Evolutionary conservation across 2,888 invertebrate genomes (phyloP).

Genomic region (Venusia cambrica): DNA sequence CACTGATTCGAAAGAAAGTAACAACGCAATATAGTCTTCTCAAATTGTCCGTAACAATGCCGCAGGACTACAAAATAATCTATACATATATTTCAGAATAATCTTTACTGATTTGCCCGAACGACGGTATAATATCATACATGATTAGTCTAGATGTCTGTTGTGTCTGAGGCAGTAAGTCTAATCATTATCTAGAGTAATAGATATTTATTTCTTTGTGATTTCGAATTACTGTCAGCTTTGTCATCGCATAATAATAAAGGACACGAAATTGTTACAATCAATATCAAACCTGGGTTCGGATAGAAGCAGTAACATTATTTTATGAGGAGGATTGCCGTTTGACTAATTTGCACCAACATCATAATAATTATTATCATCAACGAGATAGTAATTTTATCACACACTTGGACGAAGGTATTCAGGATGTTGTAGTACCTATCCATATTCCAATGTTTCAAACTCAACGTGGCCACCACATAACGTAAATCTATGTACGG

Average conservation of each 20-base stretch:
- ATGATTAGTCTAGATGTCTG: conserved; percentile 40
- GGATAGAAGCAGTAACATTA: too few species aligned
- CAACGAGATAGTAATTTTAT: too few species aligned
- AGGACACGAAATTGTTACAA: conserved; percentile 17
- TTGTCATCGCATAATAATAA: conserved; percentile 28
- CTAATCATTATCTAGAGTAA: conserved; percentile 41
- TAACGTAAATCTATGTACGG: conserved; percentile 22
- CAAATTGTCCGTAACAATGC: conserved; percentile 64
- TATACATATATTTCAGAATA: conserved; percentile 42
- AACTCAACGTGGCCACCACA: conserved; percentile 16
- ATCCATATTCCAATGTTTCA: conserved; percentile 15
- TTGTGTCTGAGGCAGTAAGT: conserved; percentile 41
- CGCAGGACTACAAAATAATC: conserved; percentile 47
- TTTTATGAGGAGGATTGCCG: too few species aligned
- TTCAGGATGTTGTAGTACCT: too few species aligned
- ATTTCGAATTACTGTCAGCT: conserved; percentile 36
- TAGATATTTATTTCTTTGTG: conserved; percentile 42
- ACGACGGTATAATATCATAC: conserved; percentile 38
- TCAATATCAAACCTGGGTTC: too few species aligned
- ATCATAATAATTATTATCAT: too few species aligned
- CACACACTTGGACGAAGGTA: too few species aligned
- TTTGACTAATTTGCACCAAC: too few species aligned
- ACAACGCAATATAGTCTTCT: conserved; percentile 48
- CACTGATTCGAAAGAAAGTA: conserved; percentile 51
- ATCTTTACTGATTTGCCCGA: conserved; percentile 44